Evolutionary conservation across 2,888 invertebrate genomes (phyloP), one percentile per base, ranked within the genome.

Genomic region (Tetragnatha montana): DNA sequence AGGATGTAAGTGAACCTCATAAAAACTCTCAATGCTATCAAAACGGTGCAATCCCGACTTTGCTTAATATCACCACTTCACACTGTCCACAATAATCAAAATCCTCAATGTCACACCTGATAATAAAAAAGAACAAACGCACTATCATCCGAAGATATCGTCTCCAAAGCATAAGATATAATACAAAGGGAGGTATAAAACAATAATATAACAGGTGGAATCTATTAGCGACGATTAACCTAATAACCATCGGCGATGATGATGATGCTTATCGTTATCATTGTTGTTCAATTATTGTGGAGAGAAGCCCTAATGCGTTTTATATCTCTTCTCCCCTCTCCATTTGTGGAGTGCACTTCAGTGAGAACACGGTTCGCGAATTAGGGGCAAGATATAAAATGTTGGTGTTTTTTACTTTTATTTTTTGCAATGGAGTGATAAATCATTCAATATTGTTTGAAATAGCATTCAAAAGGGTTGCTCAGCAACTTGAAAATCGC

Each of bases 351-450:
- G 22, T 74, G 60, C 80, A 73, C 84, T 89, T 75, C 47, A 87
- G 69, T 12, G 47, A n/a, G 60, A 21, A 84, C 88, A 84, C 80
- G 80, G 50, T 71, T 79, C 69, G 80, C 75, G 70, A 84, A 89
- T 89, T 89, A 89, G 84, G 75, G 35, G 35, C 35, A 35, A 35
- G 35, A 35, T 35, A 35, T 35, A 35, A n/a, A n/a, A 35, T 35
- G 35, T 35, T 35, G 35, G 35, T 35, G 35, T 35, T 35, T n/a
- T n/a, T n/a, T n/a, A n/a, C n/a, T n/a, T n/a, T n/a, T 35, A 35
- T 35, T 35, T 35, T 35, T 35, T 35, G 35, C 35, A 35, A 35
- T 35, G 35, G 35, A 35, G 35, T 35, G 35, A 35, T 35, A 35
- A 35, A 35, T 35, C 35, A 35, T 35, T 35, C n/a, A n/a, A n/a